phyloP scores from a whole-genome alignment of 1,140 invertebrate species.

The Meteorus sp. region DNA sequence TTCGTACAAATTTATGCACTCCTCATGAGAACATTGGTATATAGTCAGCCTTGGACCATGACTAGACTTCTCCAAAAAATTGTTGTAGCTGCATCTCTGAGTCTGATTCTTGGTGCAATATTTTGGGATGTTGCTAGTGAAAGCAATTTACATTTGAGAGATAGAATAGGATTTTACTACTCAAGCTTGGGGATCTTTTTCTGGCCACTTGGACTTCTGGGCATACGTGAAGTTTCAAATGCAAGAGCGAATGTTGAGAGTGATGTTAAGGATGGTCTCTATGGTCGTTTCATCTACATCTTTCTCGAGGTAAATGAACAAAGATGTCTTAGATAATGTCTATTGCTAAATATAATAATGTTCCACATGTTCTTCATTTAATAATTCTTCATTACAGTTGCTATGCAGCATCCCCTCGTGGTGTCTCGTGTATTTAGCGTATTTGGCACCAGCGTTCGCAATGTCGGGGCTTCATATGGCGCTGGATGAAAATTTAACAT shows the following conservation, averaged over 20 bases:
- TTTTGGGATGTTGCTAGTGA: slow-evolving; percentile 85
- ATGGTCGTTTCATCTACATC: slow-evolving; percentile 77
- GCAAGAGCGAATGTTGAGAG: slow-evolving; percentile 72
- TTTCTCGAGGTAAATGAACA: slow-evolving; percentile 67
- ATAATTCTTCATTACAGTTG: slow-evolving; percentile 55
- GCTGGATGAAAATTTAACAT: slow-evolving; percentile 49
- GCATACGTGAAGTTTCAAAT: slow-evolving; percentile 69
- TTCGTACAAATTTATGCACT: slow-evolving; percentile 71
- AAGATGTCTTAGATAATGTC: slow-evolving; percentile 3
- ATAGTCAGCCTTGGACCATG: slow-evolving; percentile 85
- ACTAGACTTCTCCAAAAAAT: slow-evolving; percentile 76
- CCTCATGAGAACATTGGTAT: slow-evolving; percentile 67
- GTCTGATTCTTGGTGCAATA: slow-evolving; percentile 81
- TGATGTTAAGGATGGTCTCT: slow-evolving; percentile 78
- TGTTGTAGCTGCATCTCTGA: slow-evolving; percentile 76
- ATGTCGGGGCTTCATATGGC: slow-evolving; percentile 76
- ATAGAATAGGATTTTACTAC: slow-evolving; percentile 83
- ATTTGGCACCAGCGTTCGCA: slow-evolving; percentile 83
- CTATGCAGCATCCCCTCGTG: slow-evolving; percentile 66
- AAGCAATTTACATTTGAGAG: slow-evolving; percentile 70
- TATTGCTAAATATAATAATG: neutral
- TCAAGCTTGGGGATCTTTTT: slow-evolving; percentile 74
- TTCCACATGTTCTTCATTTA: neutral
- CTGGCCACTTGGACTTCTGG: slow-evolving; percentile 76
- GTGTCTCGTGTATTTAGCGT: slow-evolving; percentile 75